phyloP scores from a whole-genome alignment of 1,140 invertebrate species.

The Sminthurides bifidus region DNA sequence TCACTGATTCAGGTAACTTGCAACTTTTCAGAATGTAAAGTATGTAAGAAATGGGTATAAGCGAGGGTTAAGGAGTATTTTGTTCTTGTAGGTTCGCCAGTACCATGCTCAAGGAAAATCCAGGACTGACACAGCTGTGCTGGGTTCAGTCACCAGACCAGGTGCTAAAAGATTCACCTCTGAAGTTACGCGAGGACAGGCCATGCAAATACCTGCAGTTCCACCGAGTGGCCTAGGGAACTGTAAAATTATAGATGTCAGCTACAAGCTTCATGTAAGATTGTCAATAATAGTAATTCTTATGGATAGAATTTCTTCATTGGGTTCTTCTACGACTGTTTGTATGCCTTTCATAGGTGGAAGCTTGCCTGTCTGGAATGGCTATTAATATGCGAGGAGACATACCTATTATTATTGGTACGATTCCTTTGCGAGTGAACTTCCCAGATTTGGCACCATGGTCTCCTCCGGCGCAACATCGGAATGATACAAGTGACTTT shows the following conservation, averaged over 20 bases:
- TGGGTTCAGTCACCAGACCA: neutral
- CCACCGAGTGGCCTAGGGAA: conserved; percentile 13
- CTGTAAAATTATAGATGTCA: conserved; percentile 19
- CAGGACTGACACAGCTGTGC: neutral
- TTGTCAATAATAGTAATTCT: neutral
- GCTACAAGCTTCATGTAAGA: conserved; percentile 13
- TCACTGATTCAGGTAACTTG: conserved; percentile 9
- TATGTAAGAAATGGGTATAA: neutral
- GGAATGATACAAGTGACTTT: neutral
- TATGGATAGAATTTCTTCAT: neutral
- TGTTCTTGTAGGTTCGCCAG: conserved; percentile 9
- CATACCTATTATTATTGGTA: conserved; percentile 17
- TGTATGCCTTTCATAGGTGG: conserved; percentile 10
- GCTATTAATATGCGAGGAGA: conserved; percentile 8
- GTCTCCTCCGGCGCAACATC: neutral
- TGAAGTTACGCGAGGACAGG: conserved; percentile 11
- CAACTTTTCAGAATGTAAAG: neutral
- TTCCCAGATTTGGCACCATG: neutral
- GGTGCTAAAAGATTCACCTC: conserved; percentile 1
- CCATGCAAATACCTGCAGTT: conserved; percentile 13
- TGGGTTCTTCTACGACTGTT: neutral
- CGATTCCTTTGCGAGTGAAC: conserved; percentile 8
- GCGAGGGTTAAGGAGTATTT: neutral
- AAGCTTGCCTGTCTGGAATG: conserved; percentile 9
- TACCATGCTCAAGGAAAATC: conserved; percentile 12